These are phyloP conservation scores for Eupeodes latifasciatus DNA, from an alignment of 2,888 invertebrate species.

Conservation along the genomic window DNA sequence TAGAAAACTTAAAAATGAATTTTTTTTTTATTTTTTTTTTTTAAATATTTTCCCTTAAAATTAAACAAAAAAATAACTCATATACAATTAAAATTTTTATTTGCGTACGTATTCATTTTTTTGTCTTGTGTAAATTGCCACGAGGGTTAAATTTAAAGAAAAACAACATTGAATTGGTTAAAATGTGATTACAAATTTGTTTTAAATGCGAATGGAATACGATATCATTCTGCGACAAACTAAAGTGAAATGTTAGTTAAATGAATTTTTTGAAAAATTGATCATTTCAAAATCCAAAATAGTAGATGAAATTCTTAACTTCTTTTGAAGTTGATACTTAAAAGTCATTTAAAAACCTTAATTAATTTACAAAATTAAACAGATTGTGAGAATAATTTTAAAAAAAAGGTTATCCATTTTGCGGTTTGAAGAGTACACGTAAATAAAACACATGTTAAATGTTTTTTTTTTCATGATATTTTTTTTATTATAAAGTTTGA, in stretches of 20 bases:
- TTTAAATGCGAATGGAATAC: background rate
- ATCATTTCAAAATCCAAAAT: too few relatives aligned
- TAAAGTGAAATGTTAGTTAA: constrained; percentile 45
- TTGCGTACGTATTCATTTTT: constrained; percentile 68
- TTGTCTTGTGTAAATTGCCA: constrained; percentile 42
- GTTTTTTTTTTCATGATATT: too few relatives aligned
- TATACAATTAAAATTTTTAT: constrained; percentile 60
- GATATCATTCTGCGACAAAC: constrained; percentile 28
- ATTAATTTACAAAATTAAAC: too few relatives aligned
- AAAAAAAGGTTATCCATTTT: too few relatives aligned
- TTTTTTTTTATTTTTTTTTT: constrained; percentile 56
- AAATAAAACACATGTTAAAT: too few relatives aligned
- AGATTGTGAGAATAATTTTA: too few relatives aligned
- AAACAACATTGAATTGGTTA: constrained; percentile 1
- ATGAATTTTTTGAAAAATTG: background rate
- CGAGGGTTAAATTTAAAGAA: constrained; percentile 37
- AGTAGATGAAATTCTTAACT: too few relatives aligned
- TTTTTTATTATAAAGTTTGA: too few relatives aligned
- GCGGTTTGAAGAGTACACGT: too few relatives aligned
- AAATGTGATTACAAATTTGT: constrained; percentile 24
- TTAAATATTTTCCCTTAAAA: too few relatives aligned
- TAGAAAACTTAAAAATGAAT: constrained; percentile 44
- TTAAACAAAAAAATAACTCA: constrained; percentile 10
- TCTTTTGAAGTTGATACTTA: too few relatives aligned
- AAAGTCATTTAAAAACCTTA: too few relatives aligned